A percentile compares a stretch with the other conserved stretches of the same genome.
Evolutionary conservation across 1,140 invertebrate species (phyloP).

Genomic region (Ctenoplectra terminalis): DNA sequence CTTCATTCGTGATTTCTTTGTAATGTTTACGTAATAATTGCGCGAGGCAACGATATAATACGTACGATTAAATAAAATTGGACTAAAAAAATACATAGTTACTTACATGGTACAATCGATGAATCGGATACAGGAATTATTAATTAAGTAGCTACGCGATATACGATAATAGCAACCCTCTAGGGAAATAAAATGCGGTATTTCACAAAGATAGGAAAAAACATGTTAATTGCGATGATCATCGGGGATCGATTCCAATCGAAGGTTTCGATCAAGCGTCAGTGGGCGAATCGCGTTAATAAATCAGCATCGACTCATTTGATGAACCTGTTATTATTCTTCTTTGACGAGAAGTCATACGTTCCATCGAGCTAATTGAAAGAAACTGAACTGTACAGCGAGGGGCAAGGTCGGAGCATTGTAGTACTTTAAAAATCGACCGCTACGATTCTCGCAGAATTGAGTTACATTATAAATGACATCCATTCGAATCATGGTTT

Average conservation of each 20-base stretch:
- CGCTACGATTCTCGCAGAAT: conserved; percentile 61
- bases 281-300: background rate
- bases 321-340: background rate
- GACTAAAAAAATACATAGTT: background rate
- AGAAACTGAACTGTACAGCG: background rate
- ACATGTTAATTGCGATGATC: background rate
- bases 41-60: background rate
- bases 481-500: conserved; percentile 23
- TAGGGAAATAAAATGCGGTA: background rate
- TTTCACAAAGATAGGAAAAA: background rate
- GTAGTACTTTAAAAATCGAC: conserved; percentile 62
- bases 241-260: background rate
- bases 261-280: background rate
- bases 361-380: conserved; percentile 3
- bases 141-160: background rate
- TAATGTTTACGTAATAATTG: too few relatives aligned
- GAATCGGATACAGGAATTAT: too few relatives aligned
- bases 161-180: background rate
- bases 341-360: background rate
- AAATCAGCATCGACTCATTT: conserved; percentile 13
- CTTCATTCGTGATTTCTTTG: background rate
- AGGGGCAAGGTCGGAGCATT: conserved; percentile 29
- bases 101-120: too few relatives aligned
- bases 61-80: background rate
- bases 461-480: conserved; percentile 76